phyloP scores from a whole-genome alignment of 2,888 invertebrate species.

The Lamellibrachia columna region DNA sequence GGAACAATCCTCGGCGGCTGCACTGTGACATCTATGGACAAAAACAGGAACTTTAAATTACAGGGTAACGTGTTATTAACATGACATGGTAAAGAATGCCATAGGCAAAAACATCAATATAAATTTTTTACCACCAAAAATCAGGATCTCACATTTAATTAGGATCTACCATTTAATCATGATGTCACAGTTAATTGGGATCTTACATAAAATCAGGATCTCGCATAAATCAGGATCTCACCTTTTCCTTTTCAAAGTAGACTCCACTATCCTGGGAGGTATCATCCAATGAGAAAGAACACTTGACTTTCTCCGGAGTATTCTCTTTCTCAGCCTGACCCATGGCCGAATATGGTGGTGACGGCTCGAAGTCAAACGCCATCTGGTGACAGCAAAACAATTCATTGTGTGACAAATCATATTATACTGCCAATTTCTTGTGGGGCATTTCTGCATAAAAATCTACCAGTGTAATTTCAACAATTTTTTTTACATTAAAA shows the following conservation, averaged over 20 bases:
- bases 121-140: no score
- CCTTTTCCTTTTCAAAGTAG: background rate
- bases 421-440: background rate
- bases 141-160: no score
- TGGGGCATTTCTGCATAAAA: background rate
- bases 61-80: background rate
- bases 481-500: no score
- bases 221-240: background rate
- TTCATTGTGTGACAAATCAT: background rate
- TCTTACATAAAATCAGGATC: background rate
- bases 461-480: background rate
- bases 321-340: background rate
- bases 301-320: background rate
- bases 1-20: background rate
- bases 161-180: no score
- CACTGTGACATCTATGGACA: background rate
- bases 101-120: no score
- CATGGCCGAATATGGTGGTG: background rate
- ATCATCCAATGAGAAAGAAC: conserved; percentile 12
- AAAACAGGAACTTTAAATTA: background rate
- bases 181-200: no score
- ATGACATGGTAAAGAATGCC: no score
- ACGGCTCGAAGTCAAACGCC: background rate
- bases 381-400: background rate
- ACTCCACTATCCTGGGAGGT: background rate